phyloP scores from a whole-genome alignment of 1,140 invertebrate genomes.

The Aleiodes sp. region DNA sequence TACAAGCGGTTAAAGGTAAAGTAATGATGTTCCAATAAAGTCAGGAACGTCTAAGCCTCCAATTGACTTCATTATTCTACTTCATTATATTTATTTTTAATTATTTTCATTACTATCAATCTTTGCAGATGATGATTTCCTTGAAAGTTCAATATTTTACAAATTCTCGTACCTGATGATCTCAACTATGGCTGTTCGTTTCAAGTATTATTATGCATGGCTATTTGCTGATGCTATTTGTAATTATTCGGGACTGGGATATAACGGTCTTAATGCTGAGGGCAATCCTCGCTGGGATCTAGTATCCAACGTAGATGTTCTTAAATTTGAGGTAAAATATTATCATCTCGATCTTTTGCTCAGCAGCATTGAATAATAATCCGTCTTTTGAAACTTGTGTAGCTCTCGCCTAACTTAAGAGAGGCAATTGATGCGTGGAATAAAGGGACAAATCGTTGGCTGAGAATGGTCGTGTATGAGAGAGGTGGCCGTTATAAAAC shows the following conservation, averaged over 20 bases:
- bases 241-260: conserved; percentile 93
- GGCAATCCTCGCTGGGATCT: conserved; percentile 85
- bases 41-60: background rate
- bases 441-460: conserved; percentile 89
- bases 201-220: conserved; percentile 98
- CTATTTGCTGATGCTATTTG: conserved; percentile 92
- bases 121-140: conserved; percentile 74
- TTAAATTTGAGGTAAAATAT: conserved; percentile 84
- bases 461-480: conserved; percentile 87
- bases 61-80: no score
- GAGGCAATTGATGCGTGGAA: conserved; percentile 91
- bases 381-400: conserved; percentile 42
- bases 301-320: conserved; percentile 89
- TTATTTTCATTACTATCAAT: background rate
- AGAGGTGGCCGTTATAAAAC: conserved; percentile 73
- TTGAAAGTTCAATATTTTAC: conserved; percentile 71
- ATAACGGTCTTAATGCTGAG: conserved; percentile 81
- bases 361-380: background rate
- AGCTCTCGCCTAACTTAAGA: conserved; percentile 82
- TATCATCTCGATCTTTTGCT: conserved; percentile 10
- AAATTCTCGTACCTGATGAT: conserved; percentile 83
- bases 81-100: no score
- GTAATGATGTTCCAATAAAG: background rate
- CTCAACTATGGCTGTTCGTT: conserved; percentile 80
- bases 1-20: conserved; percentile 71